A percentile compares a stretch with the other conserved stretches of the same genome.
These are phyloP conservation scores for Bagarius yarrelli DNA, from an alignment of 2,113 vertebrate species.

Conservation along the genomic window DNA sequence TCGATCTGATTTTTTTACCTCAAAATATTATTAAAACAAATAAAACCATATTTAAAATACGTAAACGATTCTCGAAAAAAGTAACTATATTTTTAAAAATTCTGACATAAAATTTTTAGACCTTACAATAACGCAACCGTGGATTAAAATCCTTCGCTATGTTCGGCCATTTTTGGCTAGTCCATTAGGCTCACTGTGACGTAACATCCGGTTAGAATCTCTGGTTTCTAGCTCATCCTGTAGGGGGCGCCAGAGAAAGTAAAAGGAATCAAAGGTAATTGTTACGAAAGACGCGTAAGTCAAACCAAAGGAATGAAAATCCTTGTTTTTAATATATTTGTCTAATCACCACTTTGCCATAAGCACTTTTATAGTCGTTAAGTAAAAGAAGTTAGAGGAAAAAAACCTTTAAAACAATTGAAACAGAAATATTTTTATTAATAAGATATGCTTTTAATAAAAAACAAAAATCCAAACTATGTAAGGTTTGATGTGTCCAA, in stretches of 20 bases:
- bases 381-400: too few relatives aligned
- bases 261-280: too few relatives aligned
- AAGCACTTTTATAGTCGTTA: too few relatives aligned
- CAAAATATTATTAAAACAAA: neutral
- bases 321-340: too few relatives aligned
- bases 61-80: constrained; percentile 3
- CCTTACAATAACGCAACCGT: constrained; percentile 47
- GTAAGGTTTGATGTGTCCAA: too few relatives aligned
- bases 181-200: constrained; percentile 31
- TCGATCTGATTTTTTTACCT: constrained; percentile 11
- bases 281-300: too few relatives aligned
- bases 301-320: too few relatives aligned
- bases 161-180: constrained; percentile 52
- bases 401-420: too few relatives aligned
- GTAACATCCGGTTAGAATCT: constrained; percentile 32
- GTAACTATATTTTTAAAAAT: neutral
- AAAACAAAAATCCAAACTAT: too few relatives aligned
- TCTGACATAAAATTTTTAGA: neutral
- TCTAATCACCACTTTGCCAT: too few relatives aligned
- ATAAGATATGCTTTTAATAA: too few relatives aligned
- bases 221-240: neutral
- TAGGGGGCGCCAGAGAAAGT: constrained; percentile 22
- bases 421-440: too few relatives aligned
- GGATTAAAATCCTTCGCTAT: constrained; percentile 50
- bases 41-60: neutral